phyloP scores from a whole-genome alignment of 2,888 invertebrate genomes.

The Electrophaes corylata region DNA sequence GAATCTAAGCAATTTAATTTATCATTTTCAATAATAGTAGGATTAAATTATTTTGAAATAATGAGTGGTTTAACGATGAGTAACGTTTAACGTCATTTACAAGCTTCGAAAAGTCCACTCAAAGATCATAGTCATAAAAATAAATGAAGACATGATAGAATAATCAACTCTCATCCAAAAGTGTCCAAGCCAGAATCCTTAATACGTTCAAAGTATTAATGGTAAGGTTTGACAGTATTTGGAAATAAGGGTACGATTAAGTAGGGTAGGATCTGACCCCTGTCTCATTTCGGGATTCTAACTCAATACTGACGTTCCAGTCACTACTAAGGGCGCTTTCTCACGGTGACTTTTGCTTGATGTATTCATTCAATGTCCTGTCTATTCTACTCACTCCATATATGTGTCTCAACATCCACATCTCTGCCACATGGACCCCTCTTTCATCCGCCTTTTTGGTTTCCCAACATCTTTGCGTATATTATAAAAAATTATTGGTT shows the following conservation, averaged over 20 bases:
- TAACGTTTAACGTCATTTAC: not conserved
- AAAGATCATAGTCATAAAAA: not conserved
- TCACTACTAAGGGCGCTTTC: not conserved
- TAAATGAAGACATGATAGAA: not conserved
- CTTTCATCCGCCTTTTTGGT: too few species aligned
- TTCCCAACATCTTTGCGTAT: too few species aligned
- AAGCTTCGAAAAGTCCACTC: not conserved
- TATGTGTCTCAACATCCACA: too few species aligned
- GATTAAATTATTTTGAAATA: too few species aligned
- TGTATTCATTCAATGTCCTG: too few species aligned
- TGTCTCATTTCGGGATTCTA: slow-evolving; percentile 1
- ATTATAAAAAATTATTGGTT: too few species aligned
- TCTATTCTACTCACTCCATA: too few species aligned
- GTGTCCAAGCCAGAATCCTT: not conserved
- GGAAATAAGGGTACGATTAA: not conserved
- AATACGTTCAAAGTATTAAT: not conserved
- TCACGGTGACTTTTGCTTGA: not conserved
- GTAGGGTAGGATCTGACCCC: not conserved
- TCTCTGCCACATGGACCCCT: too few species aligned
- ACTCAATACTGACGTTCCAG: slow-evolving; percentile 4
- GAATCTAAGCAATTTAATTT: too few species aligned
- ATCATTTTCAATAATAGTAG: too few species aligned
- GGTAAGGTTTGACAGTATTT: not conserved
- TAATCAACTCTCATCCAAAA: not conserved
- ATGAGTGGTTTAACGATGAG: too few species aligned